Base-by-base conservation (phyloP, 2,888 invertebrate species). In the Ochlodes sylvanus region DNA sequence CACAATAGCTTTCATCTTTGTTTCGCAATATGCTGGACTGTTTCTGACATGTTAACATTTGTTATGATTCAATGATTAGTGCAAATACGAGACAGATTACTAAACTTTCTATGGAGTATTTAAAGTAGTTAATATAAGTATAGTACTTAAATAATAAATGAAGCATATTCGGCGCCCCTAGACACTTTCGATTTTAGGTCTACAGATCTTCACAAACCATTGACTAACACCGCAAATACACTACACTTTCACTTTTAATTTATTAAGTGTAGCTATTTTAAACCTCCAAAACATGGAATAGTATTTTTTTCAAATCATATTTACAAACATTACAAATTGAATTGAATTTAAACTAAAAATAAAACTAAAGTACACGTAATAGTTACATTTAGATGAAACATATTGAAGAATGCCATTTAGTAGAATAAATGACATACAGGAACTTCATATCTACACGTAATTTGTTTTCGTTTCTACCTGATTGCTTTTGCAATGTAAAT, bases 1-100 rank as follows among this genome's bases (percentile, higher is more conserved):
- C 68, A 72, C 1, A 56, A 7, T 38, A 41, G 42, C 54, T 60
- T 67, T 61, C 38, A 66, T 27, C 44, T 67, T 61, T 60, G 32
- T 61, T 41, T 47, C 17, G 9, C 44, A 38, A 17, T 42, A 9
- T 7, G 27, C n/a, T 34, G 3, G 15, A 34, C 14, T 0, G n/a
- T 56, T 15, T 4, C 1, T 15, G 15, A 47, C 15, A 47, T 47
- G 44, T 17, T 47, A 47, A 17, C 12, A 15, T 44, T 44, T 15
- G 44, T 47, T 38, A 27, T 38, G 38, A 12, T 38, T 38, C 10
- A 38, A 2, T 1, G 1, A 38, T 38, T 38, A 38, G 10, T 38
- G 38, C 38, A 38, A 38, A 38, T 38, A 10, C 3, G 0, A 38
- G 2, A 34, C 9, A 38, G 12, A 38, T 38, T 0, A 38, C 38